Base-by-base conservation (phyloP, 2,888 invertebrate genomes). In the Ceraclea dissimilis region DNA sequence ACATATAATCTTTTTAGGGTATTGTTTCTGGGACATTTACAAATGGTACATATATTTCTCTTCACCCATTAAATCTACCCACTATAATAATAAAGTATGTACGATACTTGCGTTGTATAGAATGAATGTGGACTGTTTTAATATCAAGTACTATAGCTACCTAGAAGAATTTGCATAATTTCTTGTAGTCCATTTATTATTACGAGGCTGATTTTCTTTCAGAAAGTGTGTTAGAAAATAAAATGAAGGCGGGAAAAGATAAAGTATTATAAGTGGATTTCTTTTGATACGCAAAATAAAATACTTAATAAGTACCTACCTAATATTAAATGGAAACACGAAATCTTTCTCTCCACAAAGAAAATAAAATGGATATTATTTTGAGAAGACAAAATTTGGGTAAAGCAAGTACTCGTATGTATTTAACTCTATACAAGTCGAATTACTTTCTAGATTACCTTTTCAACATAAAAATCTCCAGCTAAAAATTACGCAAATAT, bases 21-120 rank as follows among this genome's bases (percentile, higher is more conserved):
- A 50, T 50, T 54, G 54, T 54, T 50, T 33, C 20, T 26, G 54
- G 34, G 54, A 50, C 51, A 51, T 51, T 47, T 39, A 51, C 39
- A 51, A 56, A 56, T 56, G 51, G 43, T 51, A 51, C 47, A 47
- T 21, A n/a, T n/a, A 51, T 31, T 48, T 39, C 50, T 18, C 18
- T 11, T 20, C 50, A 44, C 22, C 50, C 54, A 50, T 50, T 19
- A 50, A 54, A 20, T 34, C 16, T 22, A 26, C 16, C 44, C n/a
- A 49, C 54, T 54, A 54, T 39, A 39, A 54, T 10, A 26, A 4
- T 26, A 6, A 26, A 26, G 26, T 26, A 10, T 26, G n/a, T n/a
- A n/a, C n/a, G n/a, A n/a, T 26, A 26, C 39, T 54, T 22, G 20
- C 47, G 6, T 19, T 11, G 11, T 54, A 43, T 8, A 19, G 11